phyloP scores from a whole-genome alignment of 2,797 vertebrate species.

The Coregonus sp. region DNA sequence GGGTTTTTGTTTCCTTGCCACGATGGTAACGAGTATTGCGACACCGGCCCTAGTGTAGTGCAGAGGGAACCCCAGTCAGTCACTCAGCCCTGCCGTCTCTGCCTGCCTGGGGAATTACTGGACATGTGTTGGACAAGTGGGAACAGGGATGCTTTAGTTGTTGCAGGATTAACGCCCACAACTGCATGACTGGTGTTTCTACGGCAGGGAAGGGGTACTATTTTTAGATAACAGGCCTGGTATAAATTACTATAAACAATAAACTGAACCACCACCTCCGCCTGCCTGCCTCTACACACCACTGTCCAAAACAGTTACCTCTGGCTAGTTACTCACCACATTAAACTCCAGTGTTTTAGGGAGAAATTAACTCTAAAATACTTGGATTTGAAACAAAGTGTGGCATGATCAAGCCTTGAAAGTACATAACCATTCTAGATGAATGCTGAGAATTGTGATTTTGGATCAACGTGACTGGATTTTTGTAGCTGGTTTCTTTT shows the following conservation, averaged over 20 bases:
- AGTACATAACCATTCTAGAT: neutral
- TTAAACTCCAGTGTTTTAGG: neutral
- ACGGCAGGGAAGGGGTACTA: constrained; percentile 24
- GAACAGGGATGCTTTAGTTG: constrained; percentile 37
- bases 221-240: constrained; percentile 40
- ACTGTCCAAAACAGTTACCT: neutral
- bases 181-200: constrained; percentile 36
- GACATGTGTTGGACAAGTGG: constrained; percentile 1
- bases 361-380: neutral
- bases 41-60: neutral
- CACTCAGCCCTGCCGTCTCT: constrained; percentile 18
- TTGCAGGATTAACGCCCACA: constrained; percentile 58
- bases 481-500: neutral
- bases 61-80: constrained; percentile 42
- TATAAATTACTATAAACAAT: constrained; percentile 38
- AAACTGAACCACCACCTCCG: constrained; percentile 14
- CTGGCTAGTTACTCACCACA: neutral
- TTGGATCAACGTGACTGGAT: neutral
- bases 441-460: neutral
- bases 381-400: neutral
- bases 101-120: no score
- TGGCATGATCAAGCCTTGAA: neutral
- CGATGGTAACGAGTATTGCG: no score
- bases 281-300: constrained; percentile 4
- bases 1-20: no score